Percentiles rank a stretch among this genome's conserved stretches.
phyloP scores from a whole-genome alignment of 2,797 vertebrate genomes.

The Thripadectes ignobilis region DNA sequence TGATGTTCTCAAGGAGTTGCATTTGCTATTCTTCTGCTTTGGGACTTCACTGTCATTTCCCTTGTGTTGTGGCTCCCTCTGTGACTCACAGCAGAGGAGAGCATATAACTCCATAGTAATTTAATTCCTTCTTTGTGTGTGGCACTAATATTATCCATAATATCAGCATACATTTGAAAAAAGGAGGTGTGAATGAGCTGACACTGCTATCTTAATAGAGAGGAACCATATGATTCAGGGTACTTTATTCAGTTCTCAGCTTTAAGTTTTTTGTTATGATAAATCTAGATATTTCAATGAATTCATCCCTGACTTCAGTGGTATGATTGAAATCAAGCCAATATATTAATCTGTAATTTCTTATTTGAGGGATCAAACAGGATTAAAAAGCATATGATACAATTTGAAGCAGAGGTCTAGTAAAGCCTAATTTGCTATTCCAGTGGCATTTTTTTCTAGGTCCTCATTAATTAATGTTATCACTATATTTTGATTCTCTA shows the following conservation, averaged over 20 bases:
- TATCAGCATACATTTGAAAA: background rate
- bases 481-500: background rate
- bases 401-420: background rate
- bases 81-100: background rate
- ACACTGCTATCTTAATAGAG: background rate
- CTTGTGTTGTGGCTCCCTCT: background rate
- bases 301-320: background rate
- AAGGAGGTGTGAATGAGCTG: background rate
- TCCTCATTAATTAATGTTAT: background rate
- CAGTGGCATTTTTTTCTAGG: background rate
- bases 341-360: background rate
- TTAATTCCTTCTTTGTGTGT: background rate
- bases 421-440: background rate
- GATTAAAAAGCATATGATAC: background rate
- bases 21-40: background rate
- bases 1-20: background rate
- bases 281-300: background rate
- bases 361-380: background rate
- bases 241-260: background rate
- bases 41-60: background rate
- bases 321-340: background rate
- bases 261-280: background rate
- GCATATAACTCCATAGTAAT: background rate
- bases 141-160: background rate
- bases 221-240: fast-evolving